These are phyloP conservation scores for Eubasilissa splendida DNA, from an alignment of 2,888 invertebrate species.

Conservation along the genomic window DNA sequence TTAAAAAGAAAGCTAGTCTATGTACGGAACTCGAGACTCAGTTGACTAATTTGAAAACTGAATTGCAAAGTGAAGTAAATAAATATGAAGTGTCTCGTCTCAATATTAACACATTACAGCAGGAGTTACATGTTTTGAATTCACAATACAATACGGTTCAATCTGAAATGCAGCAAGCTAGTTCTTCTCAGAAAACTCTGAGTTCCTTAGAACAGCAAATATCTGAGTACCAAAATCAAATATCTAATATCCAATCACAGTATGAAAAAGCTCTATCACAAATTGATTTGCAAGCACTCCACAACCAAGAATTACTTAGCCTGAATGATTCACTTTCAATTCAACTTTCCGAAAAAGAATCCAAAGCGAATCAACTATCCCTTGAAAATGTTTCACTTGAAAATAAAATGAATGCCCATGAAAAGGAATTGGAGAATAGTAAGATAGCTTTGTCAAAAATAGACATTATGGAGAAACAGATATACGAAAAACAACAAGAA, in stretches of 20 bases:
- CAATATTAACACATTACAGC: constrained; percentile 31
- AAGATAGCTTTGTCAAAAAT: constrained; percentile 63
- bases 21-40: constrained; percentile 78
- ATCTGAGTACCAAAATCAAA: constrained; percentile 31
- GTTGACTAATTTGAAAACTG: constrained; percentile 61
- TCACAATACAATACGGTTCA: constrained; percentile 43
- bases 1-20: constrained; percentile 81
- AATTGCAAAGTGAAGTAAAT: constrained; percentile 44
- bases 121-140: constrained; percentile 43
- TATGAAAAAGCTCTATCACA: constrained; percentile 24
- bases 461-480: constrained; percentile 62
- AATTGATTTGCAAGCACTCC: constrained; percentile 9
- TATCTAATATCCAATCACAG: constrained; percentile 27
- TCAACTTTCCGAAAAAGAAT: constrained; percentile 36
- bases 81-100: constrained; percentile 42
- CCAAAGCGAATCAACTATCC: constrained; percentile 54
- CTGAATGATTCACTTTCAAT: constrained; percentile 27
- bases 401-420: constrained; percentile 66
- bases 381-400: constrained; percentile 65
- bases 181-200: constrained; percentile 39
- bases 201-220: constrained; percentile 55
- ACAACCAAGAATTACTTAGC: constrained; percentile 32
- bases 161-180: constrained; percentile 47
- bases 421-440: constrained; percentile 62
- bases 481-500: constrained; percentile 66